Conservation (phyloP, 2,888 invertebrate genomes). For the Brachylomia viminalis region DNA sequence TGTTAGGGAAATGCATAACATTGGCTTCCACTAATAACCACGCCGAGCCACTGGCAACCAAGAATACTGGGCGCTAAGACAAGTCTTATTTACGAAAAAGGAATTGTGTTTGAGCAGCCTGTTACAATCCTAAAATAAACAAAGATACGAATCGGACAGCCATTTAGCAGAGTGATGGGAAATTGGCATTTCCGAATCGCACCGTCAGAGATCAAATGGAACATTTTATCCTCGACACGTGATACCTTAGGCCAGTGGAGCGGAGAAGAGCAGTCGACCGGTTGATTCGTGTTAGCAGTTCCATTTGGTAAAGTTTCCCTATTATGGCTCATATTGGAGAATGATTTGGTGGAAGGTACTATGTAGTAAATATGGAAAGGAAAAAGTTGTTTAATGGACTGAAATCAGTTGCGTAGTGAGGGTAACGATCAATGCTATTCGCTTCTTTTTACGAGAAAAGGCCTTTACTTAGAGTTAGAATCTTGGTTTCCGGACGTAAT, state of each 20-base stretch:
- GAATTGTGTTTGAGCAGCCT: not conserved
- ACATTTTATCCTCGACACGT: slow-evolving; percentile 44
- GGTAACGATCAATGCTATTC: not conserved
- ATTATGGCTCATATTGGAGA: slow-evolving; percentile 15
- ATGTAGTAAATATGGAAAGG: not conserved
- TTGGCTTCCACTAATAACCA: not conserved
- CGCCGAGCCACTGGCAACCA: not conserved
- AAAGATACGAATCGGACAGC: too few species aligned
- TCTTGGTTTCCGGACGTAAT: not conserved
- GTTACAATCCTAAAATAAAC: too few species aligned
- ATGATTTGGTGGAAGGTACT: not conserved
- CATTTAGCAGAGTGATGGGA: slow-evolving; percentile 60
- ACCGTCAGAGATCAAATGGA: slow-evolving; percentile 41
- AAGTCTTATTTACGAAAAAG: slow-evolving; percentile 7
- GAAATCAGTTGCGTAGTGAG: not conserved
- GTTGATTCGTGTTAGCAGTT: slow-evolving; percentile 38
- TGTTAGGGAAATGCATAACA: not conserved
- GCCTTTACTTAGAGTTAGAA: not conserved
- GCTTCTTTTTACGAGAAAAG: too few species aligned
- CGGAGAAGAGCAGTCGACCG: slow-evolving; percentile 55
- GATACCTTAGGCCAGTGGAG: slow-evolving; percentile 61
- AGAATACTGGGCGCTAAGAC: not conserved
- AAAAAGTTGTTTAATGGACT: not conserved
- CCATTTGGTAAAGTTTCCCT: slow-evolving; percentile 40
- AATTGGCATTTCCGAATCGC: slow-evolving; percentile 59